phyloP scores from a whole-genome alignment of 2,888 invertebrate species.

The Danaus chrysippus region DNA sequence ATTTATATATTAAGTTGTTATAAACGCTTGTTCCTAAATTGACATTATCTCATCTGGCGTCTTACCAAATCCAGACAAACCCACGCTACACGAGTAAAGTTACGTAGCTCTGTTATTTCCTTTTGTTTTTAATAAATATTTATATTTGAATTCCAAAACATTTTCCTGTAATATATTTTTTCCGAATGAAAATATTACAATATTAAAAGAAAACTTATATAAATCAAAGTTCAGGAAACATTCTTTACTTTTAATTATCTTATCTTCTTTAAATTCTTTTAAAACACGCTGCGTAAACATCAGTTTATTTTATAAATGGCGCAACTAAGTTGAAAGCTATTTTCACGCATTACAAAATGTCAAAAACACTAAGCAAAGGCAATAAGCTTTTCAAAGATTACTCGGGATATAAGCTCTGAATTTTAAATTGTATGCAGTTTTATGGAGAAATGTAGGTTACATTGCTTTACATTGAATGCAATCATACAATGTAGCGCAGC shows the following conservation, averaged over 20 bases:
- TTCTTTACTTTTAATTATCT: not conserved
- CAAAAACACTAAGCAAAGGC: constrained; percentile 19
- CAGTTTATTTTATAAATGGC: not conserved
- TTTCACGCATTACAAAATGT: constrained; percentile 14
- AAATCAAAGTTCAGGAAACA: not conserved
- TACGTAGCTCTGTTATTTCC: too few species aligned
- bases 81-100: too few species aligned
- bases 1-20: not conserved
- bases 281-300: constrained; percentile 3
- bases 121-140: too few species aligned
- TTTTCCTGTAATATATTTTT: too few species aligned
- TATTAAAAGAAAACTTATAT: too few species aligned
- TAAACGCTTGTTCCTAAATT: constrained; percentile 2
- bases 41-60: constrained; percentile 4
- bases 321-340: constrained; percentile 6
- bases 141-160: too few species aligned
- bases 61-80: not conserved
- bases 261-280: not conserved
- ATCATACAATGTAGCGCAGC: constrained; percentile 29
- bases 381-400: constrained; percentile 24
- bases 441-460: constrained; percentile 34
- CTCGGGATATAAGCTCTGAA: constrained; percentile 19
- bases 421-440: constrained; percentile 29
- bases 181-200: too few species aligned
- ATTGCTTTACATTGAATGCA: constrained; percentile 29